These are phyloP conservation scores for Struthio camelus DNA, from an alignment of 2,113 vertebrate species.

Conservation along the genomic window DNA sequence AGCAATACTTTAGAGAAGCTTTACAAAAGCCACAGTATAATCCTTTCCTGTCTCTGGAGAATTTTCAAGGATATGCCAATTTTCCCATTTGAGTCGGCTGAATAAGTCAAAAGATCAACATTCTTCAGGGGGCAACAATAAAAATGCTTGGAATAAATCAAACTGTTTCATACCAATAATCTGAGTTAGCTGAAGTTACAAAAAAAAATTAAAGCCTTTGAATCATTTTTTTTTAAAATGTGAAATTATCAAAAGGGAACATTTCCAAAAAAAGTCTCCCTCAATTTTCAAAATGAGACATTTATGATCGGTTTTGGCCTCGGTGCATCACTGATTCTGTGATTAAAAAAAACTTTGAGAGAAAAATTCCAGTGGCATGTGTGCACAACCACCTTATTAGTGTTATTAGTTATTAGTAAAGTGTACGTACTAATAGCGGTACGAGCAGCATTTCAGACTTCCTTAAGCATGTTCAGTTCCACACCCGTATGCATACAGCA, in stretches of 20 bases:
- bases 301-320: neutral
- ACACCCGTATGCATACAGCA: neutral
- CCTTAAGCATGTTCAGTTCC: neutral
- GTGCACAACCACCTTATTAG: neutral
- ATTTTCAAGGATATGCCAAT: slow-evolving; percentile 44
- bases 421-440: neutral
- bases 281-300: neutral
- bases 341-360: neutral
- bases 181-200: neutral
- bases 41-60: neutral
- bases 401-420: neutral
- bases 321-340: neutral
- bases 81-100: slow-evolving; percentile 41
- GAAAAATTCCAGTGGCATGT: neutral
- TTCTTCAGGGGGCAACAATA: slow-evolving; percentile 41
- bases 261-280: neutral
- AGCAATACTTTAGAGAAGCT: neutral
- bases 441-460: neutral
- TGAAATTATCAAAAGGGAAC: neutral
- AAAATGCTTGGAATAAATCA: slow-evolving; percentile 8
- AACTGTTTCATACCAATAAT: neutral
- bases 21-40: neutral
- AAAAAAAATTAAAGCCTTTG: neutral
- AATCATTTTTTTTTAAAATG: neutral
- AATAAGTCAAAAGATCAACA: slow-evolving; percentile 29